phyloP scores from a whole-genome alignment of 92 coral and sea anemone species.

The Heteractis magnifica region DNA sequence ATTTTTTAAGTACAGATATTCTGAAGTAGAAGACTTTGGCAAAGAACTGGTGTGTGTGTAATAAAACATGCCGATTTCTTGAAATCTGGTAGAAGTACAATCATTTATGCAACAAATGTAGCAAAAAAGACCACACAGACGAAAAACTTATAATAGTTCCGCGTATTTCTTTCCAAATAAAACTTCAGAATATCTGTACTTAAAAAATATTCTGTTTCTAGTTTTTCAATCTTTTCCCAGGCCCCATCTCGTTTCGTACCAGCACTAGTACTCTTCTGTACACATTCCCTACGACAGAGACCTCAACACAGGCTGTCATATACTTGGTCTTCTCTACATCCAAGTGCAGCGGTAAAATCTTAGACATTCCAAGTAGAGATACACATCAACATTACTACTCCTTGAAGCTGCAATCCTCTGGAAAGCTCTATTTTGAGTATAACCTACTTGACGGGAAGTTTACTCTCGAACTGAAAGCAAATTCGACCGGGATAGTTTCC shows the following conservation, averaged over 20 bases:
- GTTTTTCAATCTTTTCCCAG: not conserved
- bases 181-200: too few species aligned
- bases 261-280: constrained; percentile 22
- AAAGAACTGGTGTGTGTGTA: too few species aligned
- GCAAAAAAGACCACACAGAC: too few species aligned
- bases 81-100: too few species aligned
- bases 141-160: too few species aligned
- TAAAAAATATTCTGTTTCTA: not conserved
- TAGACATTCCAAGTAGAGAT: constrained; percentile 37
- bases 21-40: too few species aligned
- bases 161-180: too few species aligned
- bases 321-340: constrained; percentile 24
- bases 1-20: too few species aligned
- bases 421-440: constrained; percentile 16
- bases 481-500: not conserved
- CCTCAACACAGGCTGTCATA: constrained; percentile 11
- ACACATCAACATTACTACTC: constrained; percentile 14
- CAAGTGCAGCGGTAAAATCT: constrained; percentile 23
- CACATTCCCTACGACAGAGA: constrained; percentile 34
- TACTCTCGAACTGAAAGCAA: not conserved
- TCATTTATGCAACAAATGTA: too few species aligned
- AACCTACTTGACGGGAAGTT: constrained; percentile 17
- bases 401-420: constrained; percentile 8
- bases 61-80: too few species aligned
- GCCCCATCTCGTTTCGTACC: constrained; percentile 22